These are phyloP conservation scores for Drosophila birchii DNA, from an alignment of 2,888 invertebrate genomes.

Conservation along the genomic window DNA sequence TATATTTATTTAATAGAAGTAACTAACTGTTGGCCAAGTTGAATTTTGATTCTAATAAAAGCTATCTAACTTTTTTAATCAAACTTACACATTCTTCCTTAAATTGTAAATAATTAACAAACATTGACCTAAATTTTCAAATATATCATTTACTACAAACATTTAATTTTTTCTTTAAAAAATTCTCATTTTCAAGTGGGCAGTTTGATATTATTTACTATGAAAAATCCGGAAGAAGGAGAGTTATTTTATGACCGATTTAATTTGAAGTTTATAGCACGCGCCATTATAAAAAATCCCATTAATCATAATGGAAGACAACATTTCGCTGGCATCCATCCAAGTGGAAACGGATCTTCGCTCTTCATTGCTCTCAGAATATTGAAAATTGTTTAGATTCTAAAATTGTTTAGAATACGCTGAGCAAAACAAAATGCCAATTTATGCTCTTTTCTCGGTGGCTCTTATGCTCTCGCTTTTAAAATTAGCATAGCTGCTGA, in stretches of 20 bases:
- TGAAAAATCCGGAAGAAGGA: neutral
- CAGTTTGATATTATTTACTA: neutral
- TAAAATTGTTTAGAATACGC: constrained; percentile 77
- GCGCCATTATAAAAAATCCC: constrained; percentile 7
- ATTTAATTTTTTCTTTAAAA: neutral
- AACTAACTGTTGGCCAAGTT: too few relatives aligned
- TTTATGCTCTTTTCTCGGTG: constrained; percentile 32
- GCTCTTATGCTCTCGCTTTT: constrained; percentile 46
- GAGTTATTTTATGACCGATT: neutral
- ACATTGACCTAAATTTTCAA: neutral
- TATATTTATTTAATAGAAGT: too few relatives aligned
- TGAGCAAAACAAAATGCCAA: constrained; percentile 80
- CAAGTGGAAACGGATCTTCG: constrained; percentile 10
- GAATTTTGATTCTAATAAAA: neutral
- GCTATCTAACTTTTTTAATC: accelerated
- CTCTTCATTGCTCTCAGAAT: constrained; percentile 3
- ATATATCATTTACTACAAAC: neutral
- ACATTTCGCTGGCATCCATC: constrained; percentile 16
- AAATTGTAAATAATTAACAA: neutral
- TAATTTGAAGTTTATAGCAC: constrained; percentile 9
- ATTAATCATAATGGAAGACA: constrained; percentile 2
- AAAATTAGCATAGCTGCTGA: constrained; percentile 69
- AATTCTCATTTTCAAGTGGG: neutral
- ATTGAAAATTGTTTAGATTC: constrained; percentile 75
- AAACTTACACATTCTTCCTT: neutral